Base-by-base conservation (phyloP, 2,113 vertebrate species). In the Cyprinodon variegatus region DNA sequence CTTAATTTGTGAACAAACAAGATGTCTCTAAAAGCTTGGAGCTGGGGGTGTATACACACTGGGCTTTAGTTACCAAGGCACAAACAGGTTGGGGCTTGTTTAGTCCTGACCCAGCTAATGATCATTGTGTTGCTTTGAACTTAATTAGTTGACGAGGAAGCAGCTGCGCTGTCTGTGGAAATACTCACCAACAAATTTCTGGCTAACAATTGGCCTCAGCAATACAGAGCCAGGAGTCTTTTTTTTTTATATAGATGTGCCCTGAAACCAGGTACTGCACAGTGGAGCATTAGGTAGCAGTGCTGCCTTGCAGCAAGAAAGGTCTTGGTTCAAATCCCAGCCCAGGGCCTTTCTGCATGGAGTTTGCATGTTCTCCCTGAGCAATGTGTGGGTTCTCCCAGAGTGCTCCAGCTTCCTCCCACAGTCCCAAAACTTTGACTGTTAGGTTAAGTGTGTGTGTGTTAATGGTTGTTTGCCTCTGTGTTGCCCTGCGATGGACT, bases 121-220 rank as follows among this genome's bases (percentile, higher is more conserved):
- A 82, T 78, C 63, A 4, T 82, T 72, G 77, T 66, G 71, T 78
- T 57, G 15, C 74, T 87, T 87, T 88, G 86, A 87, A 80, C 76
- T 81, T 78, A 76, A 83, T 78, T 64, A 76, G 46, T 39, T 45
- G 65, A 71, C 39, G 70, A 76, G 53, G 12, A 53, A 75, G 69
- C 74, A 72, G 63, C 72, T 82, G 78, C 43, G 15, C 61, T 65
- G 53, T 65, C 9, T 20, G 2, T 43, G 4, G 36, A 72, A 67
- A 61, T 46, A 41, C 50, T 72, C 50, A 11, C 53, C 4, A 38
- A 38, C 37, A 48, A 11, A 36, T 46, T 38, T 65, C 11, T 14
- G 11, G 38, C 15, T 10, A 66, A 77, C 36, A 17, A 9, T 40
- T 39, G 38, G 65, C 29, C 46, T 17, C 62, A 50, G 40, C 48